Evolutionary conservation across 2,888 invertebrate genomes (phyloP).

Genomic region (Synanthedon myopaeformis): DNA sequence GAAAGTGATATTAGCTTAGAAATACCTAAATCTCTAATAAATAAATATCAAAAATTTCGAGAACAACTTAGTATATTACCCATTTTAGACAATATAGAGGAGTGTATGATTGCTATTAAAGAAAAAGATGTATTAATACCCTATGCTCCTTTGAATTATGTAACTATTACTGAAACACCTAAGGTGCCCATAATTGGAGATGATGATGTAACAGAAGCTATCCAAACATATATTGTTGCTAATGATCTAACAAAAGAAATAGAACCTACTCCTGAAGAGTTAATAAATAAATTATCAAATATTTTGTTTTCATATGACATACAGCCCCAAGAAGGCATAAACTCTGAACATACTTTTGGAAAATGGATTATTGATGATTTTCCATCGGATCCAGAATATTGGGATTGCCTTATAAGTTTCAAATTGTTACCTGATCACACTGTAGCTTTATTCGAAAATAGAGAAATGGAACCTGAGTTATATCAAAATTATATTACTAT

Average conservation of each 20-base stretch:
- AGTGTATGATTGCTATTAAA: conserved; percentile 24
- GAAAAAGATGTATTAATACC: conserved; percentile 22
- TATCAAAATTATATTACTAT: conserved; percentile 42
- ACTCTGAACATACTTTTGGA: conserved; percentile 35
- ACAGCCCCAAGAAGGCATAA: conserved; percentile 24
- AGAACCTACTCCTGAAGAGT: conserved; percentile 47
- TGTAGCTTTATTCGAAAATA: conserved; percentile 64
- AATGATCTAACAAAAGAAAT: conserved; percentile 53
- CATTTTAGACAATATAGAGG: conserved; percentile 30
- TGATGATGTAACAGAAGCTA: conserved; percentile 49
- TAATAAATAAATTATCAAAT: conserved; percentile 43
- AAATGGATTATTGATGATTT: conserved; percentile 75
- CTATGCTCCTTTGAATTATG: conserved; percentile 47
- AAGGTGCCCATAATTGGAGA: conserved; percentile 50
- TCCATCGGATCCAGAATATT: conserved; percentile 56
- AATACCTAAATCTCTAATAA: conserved; percentile 7
- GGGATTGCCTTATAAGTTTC: conserved; percentile 48
- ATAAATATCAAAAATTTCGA: conserved; percentile 16
- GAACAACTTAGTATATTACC: conserved; percentile 28
- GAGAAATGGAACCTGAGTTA: conserved; percentile 42
- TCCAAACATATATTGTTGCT: conserved; percentile 35
- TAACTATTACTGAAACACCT: conserved; percentile 25
- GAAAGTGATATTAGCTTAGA: conserved; percentile 1
- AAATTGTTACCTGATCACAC: conserved; percentile 67
- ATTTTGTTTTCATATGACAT: conserved; percentile 43